Evolutionary conservation across 2,113 vertebrate genomes (phyloP).

Genomic region (Hassar affinis): DNA sequence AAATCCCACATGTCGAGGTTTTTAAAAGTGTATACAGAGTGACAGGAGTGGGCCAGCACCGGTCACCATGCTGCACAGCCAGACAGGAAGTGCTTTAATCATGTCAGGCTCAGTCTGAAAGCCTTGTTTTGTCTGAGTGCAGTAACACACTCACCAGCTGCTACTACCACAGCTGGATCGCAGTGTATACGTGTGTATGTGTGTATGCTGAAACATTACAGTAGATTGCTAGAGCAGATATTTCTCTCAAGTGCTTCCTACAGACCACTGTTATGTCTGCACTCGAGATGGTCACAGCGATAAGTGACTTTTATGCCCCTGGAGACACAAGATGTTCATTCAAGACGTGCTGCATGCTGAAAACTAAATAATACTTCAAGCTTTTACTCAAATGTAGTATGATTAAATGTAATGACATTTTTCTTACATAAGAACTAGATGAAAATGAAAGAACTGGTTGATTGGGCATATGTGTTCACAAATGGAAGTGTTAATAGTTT

Average conservation of each 20-base stretch:
- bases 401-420: background rate
- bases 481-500: too few species aligned
- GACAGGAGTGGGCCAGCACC: conserved; percentile 50
- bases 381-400: background rate
- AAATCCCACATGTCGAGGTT: conserved; percentile 37
- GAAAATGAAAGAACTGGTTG: background rate
- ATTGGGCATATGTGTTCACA: background rate
- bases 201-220: conserved; percentile 1
- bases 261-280: conserved; percentile 16
- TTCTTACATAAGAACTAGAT: background rate
- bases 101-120: conserved; percentile 47
- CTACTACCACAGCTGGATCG: conserved; percentile 44
- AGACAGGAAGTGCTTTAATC: conserved; percentile 74
- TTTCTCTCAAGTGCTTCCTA: conserved; percentile 38
- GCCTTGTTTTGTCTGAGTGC: conserved; percentile 65
- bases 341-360: background rate
- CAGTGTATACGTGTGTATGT: background rate
- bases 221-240: conserved; percentile 19
- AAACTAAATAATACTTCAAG: background rate
- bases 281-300: conserved; percentile 2
- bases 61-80: conserved; percentile 43
- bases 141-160: conserved; percentile 63
- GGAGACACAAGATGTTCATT: background rate
- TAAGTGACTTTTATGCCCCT: conserved; percentile 15
- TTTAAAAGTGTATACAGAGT: conserved; percentile 29